A percentile compares a stretch with the other conserved stretches of the same genome.
Evolutionary conservation across 2,113 vertebrate species (phyloP).

Genomic region (Etia nguti): DNA sequence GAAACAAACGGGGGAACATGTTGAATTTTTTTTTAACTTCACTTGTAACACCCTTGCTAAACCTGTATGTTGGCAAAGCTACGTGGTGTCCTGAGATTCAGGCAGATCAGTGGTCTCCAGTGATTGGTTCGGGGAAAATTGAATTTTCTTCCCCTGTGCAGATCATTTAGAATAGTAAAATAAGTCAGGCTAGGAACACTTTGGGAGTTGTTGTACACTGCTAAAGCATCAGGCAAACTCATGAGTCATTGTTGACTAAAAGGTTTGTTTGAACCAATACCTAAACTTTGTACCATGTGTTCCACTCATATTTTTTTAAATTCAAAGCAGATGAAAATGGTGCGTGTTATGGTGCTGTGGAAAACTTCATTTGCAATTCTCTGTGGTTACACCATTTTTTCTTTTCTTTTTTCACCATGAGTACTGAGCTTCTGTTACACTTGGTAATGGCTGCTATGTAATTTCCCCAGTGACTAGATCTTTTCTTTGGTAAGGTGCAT

Average conservation of each 20-base stretch:
- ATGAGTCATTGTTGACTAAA: conserved; percentile 48
- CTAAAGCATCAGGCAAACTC: conserved; percentile 7
- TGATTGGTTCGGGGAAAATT: background rate
- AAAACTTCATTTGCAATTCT: background rate
- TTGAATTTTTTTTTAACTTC: background rate
- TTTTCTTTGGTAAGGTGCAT: background rate
- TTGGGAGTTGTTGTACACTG: background rate
- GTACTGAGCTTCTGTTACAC: background rate
- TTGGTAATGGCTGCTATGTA: background rate
- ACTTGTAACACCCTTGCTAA: background rate
- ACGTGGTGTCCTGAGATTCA: background rate
- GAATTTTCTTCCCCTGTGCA: background rate
- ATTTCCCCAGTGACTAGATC: background rate
- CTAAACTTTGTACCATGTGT: background rate
- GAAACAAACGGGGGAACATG: background rate
- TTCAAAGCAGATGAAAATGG: background rate
- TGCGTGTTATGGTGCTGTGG: background rate
- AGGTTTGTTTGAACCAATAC: background rate
- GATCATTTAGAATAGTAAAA: background rate
- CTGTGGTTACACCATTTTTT: background rate
- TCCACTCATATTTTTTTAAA: background rate
- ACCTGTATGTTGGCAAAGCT: background rate
- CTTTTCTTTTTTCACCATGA: background rate
- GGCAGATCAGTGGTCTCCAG: background rate
- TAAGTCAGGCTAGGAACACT: background rate